Evolutionary conservation across 2,797 vertebrate genomes (phyloP), one percentile per base, ranked within the genome.

Genomic region (Tenualosa ilisha): DNA sequence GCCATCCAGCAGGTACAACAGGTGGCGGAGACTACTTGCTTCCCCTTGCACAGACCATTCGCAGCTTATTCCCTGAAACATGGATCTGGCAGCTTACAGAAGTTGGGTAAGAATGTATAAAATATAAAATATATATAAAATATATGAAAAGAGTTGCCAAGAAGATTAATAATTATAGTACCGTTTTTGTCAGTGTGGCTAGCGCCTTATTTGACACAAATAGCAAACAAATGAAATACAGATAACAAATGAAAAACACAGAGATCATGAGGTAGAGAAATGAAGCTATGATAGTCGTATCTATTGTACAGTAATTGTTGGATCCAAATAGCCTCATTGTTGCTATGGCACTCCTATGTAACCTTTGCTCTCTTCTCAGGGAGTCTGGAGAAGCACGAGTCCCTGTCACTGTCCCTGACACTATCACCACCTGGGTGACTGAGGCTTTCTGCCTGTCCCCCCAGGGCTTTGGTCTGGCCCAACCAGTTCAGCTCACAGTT

Each of bases 401-500:
- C 82, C 51, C 86, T 24, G 79, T 87, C 6, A 90, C 84, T 0
- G 85, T 89, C 68, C 90, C 90, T 79, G 90, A 91, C 85, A 91
- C 90, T 83, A 91, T 90, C 81, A 88, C 87, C 26, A 81, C 83
- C 17, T 90, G 89, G 89, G 84, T 82, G 63, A 85, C 85, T 6
- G 85, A 84, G 50, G 87, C 72, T 2, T 88, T 91, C 84, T 91
- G 90, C 89, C 89, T 89, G 89, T 93, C 92, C 31, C 17, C 0
- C 2, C 54, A 87, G 0, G 96, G 96, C 81, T 94, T 97, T 26
- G 96, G 96, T 51, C 87, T 97, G 85, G 94, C 96, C 86, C 90
- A 93, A 65, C 83, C 87, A 75, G 85, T 91, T 81, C 20, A 86
- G 5, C 86, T 97, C 81, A 93, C 54, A 0, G 95, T 95, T 88